Base-by-base conservation (phyloP, 2,888 invertebrate genomes). In the Gnatocerus cornutus region DNA sequence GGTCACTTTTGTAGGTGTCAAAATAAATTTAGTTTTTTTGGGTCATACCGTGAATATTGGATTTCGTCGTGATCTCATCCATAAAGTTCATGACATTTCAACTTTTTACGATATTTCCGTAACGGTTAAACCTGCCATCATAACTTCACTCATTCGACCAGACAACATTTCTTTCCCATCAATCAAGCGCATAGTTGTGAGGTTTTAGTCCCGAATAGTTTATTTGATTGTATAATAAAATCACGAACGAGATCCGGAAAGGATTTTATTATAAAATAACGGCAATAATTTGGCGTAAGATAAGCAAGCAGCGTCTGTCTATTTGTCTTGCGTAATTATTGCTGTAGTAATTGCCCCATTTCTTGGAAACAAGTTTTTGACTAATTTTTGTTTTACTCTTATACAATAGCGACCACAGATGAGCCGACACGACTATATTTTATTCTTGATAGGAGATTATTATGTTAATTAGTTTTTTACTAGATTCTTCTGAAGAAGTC, bases 401-500 rank as follows among this genome's bases (percentile, higher is more conserved):
- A 30, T 59, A 46, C 59, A 59, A 59, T 59, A 59, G 29, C 62
- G 48, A 14, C 33, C 58, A 46, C 45, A 30, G 29, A 43, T 45
- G 29, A 43, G 16, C 56, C 56, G 58, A 59, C 59, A 13, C 45
- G 59, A 30, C 41, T 13, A 59, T 59, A 59, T 43, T 59, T 59
- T 46, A 59, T 59, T 6, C 59, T 30, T 29, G 59, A 59, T 58
- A 29, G 43, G 16, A 58, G 58, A 58, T 58, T 58, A 58, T 59
- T 59, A 59, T 59, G 59, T 21, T 30, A 46, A 59, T 13, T 33
- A 59, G 59, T 45, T 59, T 59, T 59, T 59, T 27, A 46, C 48
- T n/a, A 29, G 29, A 50, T 50, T 59, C 59, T 29, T 30, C 59
- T 59, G 59, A 59, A 59, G 59, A 59, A 59, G 59, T 59, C 29